Percentiles rank a stretch among this genome's conserved stretches.
Evolutionary conservation across 2,888 invertebrate species (phyloP).

Genomic region (Calameuta pallipes): DNA sequence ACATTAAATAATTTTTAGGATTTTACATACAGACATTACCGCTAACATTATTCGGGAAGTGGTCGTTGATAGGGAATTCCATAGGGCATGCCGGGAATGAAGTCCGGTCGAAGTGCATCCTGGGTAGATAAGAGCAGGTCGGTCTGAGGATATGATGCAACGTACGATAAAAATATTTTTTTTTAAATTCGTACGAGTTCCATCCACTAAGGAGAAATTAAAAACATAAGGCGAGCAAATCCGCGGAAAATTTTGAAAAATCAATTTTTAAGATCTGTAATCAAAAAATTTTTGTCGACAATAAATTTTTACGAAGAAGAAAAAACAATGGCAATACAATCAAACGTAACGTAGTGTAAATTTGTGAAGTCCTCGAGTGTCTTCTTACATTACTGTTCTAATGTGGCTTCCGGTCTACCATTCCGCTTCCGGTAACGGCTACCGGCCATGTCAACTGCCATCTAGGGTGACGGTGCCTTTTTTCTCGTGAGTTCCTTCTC

Average conservation of each 20-base stretch:
- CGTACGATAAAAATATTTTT: slow-evolving; percentile 23
- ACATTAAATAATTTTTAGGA: neutral
- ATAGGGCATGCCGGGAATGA: neutral
- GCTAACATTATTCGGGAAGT: neutral
- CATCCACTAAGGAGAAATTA: neutral
- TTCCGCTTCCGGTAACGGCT: neutral
- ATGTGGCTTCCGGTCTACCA: neutral
- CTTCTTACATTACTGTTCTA: neutral
- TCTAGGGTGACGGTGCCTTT: neutral
- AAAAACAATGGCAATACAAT: neutral
- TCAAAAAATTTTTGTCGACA: neutral
- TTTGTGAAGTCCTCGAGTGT: neutral
- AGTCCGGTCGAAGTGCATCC: neutral
- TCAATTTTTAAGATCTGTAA: neutral
- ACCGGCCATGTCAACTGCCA: neutral
- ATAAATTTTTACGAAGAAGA: neutral
- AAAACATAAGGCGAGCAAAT: neutral
- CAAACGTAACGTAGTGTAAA: neutral
- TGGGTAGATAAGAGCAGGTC: neutral
- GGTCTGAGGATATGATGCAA: slow-evolving; percentile 26
- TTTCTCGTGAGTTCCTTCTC: neutral
- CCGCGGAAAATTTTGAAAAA: neutral
- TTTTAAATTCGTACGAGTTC: neutral
- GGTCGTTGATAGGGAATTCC: neutral
- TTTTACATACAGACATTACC: neutral